phyloP scores from a whole-genome alignment of 2,113 vertebrate genomes.

The Harpagus bidentatus region DNA sequence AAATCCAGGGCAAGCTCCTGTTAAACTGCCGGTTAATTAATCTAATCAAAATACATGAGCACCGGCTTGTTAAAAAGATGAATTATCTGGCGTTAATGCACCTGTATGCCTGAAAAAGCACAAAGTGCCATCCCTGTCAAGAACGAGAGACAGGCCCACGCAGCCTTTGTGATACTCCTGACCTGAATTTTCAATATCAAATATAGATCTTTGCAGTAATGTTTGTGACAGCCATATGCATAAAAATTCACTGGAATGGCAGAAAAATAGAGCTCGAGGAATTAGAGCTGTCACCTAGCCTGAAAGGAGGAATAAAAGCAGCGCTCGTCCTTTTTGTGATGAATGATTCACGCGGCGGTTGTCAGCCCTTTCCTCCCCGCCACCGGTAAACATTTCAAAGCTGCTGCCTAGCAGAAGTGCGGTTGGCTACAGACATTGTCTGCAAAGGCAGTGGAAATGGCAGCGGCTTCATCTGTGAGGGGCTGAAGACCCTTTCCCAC shows the following conservation, averaged over 20 bases:
- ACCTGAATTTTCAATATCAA: not conserved
- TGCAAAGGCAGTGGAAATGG: not conserved
- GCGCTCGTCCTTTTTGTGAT: rapidly evolving
- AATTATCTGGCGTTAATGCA: not conserved
- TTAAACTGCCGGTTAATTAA: not conserved
- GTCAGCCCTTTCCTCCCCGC: not conserved
- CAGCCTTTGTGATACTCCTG: not conserved
- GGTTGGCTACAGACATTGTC: not conserved
- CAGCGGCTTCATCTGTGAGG: not conserved
- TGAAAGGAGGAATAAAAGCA: not conserved
- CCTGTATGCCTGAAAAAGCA: not conserved
- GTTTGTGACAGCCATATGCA: not conserved
- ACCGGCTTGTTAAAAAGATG: not conserved
- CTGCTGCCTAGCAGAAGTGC: not conserved
- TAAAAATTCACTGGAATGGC: not conserved
- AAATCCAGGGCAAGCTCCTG: not conserved
- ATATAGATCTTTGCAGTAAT: not conserved
- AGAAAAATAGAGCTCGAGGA: not conserved
- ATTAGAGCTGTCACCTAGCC: not conserved
- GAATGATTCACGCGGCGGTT: not conserved
- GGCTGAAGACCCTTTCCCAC: not conserved
- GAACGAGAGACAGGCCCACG: rapidly evolving
- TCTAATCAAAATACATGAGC: not conserved
- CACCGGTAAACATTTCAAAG: not conserved
- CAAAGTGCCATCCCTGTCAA: not conserved